Percentiles rank a stretch among this genome's conserved stretches.
Conservation (phyloP, 2,797 vertebrate species). For the Poecilia velifera region DNA sequence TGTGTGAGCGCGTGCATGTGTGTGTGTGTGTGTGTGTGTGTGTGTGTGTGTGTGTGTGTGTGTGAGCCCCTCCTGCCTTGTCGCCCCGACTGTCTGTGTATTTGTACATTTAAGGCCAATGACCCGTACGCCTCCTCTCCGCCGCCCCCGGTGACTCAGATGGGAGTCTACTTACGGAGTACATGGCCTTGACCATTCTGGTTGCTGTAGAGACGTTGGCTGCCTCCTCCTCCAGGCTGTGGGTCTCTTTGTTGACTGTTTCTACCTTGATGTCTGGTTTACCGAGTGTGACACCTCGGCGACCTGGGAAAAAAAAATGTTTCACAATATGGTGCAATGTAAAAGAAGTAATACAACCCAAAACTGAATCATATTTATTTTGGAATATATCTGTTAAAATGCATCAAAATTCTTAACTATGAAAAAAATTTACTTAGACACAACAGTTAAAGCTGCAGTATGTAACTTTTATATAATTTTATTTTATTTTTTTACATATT, state of each 20-base stretch:
- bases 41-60: background rate
- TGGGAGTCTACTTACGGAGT: conserved; percentile 85
- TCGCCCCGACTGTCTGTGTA: conserved; percentile 38
- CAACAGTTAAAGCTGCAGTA: background rate
- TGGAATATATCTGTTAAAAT: background rate
- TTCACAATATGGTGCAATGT: background rate
- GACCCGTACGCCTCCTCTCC: conserved; percentile 57
- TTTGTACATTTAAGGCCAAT: conserved; percentile 55
- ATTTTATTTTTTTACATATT: too few relatives aligned
- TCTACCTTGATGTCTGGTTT: conserved; percentile 98
- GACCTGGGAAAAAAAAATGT: conserved; percentile 79
- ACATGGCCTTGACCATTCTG: conserved; percentile 96
- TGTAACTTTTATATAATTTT: too few relatives aligned
- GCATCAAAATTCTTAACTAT: background rate
- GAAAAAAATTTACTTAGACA: background rate
- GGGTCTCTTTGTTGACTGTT: conserved; percentile 93
- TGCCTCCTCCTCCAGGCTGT: conserved; percentile 91
- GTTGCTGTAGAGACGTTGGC: conserved; percentile 91
- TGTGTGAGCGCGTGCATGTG: background rate
- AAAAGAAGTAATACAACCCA: background rate
- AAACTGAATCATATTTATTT: background rate
- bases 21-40: background rate
- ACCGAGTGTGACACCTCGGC: conserved; percentile 90
- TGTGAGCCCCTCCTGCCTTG: conserved; percentile 13
- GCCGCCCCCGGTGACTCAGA: conserved; percentile 59